Evolutionary conservation across 2,888 invertebrate species (phyloP), one percentile per base, ranked within the genome.

Genomic region (Erpobdella octoculata): DNA sequence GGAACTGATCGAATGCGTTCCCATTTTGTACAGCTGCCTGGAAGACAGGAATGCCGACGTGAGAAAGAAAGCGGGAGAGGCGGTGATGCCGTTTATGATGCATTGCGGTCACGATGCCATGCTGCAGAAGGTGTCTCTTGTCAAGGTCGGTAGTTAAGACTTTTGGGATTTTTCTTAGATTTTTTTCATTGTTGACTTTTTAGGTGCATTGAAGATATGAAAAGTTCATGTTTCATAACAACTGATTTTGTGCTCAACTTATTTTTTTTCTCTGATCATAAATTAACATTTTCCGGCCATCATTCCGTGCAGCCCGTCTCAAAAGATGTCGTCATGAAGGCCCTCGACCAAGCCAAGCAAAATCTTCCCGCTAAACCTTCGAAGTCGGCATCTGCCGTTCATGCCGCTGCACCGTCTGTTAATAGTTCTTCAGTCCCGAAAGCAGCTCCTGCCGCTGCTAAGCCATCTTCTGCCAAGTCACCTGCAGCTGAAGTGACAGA

Each of bases 41-140:
- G 94, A 93, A 81, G 95, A 96, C 84, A 88, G 96, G 71, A 92
- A 90, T 80, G 90, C 89, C 0, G 94, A 94, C 76, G 94, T 96
- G 4, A 87, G 95, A 15, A 93, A 92, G 81, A 91, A 90, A 79
- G 90, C 93, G 0, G 89, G 89, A 71, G 94, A 94, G 80, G 91
- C 92, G 58, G 89, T 94, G 46, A 84, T 93, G 59, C 93, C 93
- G 2, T 88, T 93, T 78, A 95, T 95, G 94, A 88, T 93, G 75
- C 94, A 94, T 81, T 85, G 92, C 8, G 91, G 94, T 0, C 93
- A 89, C 74, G 91, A 91, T 68, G 78, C 86, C 12, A 90, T 92
- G 89, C 85, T 86, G 71, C 89, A 89, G 76, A 69, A 69, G 35
- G 15, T 36, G 0, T 69, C 69, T n/a, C 21, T 36, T 25, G 69